Base-by-base conservation (phyloP, 2,113 vertebrate species). In the Pedetes capensis region DNA sequence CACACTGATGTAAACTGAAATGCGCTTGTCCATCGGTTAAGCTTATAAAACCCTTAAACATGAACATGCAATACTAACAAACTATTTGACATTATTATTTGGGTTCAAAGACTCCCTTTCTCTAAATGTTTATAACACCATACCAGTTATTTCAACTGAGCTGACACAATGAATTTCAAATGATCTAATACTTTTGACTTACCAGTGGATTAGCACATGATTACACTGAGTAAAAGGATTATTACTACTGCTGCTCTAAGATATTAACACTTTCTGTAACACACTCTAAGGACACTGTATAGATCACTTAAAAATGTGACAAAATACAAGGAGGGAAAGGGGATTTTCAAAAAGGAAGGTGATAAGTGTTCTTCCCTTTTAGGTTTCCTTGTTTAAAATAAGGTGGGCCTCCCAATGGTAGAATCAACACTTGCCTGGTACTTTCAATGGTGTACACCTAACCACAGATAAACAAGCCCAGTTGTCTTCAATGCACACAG, bases 181-280 rank as follows among this genome's bases (percentile, higher is more conserved):
- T 97, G 96, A 98, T 97, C 97, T 98, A 98, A 98, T 98, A 96
- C 96, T 96, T 98, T 78, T 96, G 97, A 98, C 95, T 98, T 98
- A 98, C 97, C 97, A 98, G 97, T 22, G 98, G 98, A 98, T 98
- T 98, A 98, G 98, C 98, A 98, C 98, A 96, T 98, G 97, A 98
- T 98, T 98, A 98, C 82, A 85, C 95, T 82, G 92, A 98, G 96
- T 96, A 97, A 98, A 98, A 97, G 97, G 94, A 98, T 98, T 98
- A 98, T 97, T 98, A 98, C 95, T 97, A 97, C 95, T 98, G 97
- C 97, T 91, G 96, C 96, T 98, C 86, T 94, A 97, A 98, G 96
- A 98, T 97, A 98, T 98, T 98, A 98, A 98, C 98, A 98, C 98
- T 98, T 98, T 97, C 97, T 92, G 80, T 97, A 98, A 97, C 9